Conservation (phyloP, 2,113 vertebrate genomes). For the Onychostruthus taczanowskii region DNA sequence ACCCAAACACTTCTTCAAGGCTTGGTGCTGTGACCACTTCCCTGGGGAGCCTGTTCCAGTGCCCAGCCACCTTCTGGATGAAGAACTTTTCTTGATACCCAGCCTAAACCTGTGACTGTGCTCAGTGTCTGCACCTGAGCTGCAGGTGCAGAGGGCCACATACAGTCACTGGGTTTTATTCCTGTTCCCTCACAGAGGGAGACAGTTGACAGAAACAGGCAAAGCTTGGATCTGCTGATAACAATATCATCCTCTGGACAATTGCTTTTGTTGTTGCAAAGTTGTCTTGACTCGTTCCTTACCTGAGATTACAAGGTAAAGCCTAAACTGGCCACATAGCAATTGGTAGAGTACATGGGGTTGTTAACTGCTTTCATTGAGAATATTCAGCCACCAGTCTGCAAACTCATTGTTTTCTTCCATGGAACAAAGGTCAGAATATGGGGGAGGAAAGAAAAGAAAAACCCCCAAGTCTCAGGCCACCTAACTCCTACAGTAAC, state of each 20-base stretch:
- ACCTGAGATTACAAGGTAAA: not conserved
- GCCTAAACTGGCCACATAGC: not conserved
- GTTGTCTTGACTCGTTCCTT: not conserved
- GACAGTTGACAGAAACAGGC: not conserved
- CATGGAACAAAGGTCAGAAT: not conserved
- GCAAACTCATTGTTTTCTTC: not conserved
- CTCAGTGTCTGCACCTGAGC: not conserved
- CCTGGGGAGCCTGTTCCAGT: not conserved
- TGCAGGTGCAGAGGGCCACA: not conserved
- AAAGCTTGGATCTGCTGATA: not conserved
- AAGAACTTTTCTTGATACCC: not conserved
- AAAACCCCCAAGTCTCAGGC: not conserved
- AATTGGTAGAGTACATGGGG: not conserved
- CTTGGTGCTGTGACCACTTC: not conserved
- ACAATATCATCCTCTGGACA: not conserved
- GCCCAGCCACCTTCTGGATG: not conserved
- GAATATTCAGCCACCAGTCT: not conserved
- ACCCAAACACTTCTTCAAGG: not conserved
- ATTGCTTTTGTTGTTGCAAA: not conserved
- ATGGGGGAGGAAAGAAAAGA: not conserved
- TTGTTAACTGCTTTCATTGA: not conserved
- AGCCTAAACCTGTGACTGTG: not conserved
- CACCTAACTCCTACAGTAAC: not conserved
- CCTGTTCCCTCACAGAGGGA: not conserved
- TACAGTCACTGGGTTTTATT: not conserved